These are phyloP conservation scores for Lepisosteus oculatus DNA, from an alignment of 2,113 vertebrate species.

Conservation along the genomic window DNA sequence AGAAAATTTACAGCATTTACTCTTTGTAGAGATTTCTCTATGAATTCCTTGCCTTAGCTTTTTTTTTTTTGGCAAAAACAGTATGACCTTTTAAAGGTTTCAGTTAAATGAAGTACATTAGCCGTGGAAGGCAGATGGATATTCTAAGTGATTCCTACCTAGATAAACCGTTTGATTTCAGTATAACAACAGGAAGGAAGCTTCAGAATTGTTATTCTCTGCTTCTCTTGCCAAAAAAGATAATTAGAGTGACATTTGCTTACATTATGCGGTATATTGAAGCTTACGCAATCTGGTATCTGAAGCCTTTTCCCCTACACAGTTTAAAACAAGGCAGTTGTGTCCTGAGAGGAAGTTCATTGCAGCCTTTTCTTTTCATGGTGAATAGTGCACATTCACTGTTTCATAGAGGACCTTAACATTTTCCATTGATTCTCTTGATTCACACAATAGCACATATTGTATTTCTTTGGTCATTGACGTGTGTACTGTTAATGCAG, in stretches of 20 bases:
- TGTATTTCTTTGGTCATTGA: slow-evolving; percentile 23
- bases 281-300: slow-evolving; percentile 40
- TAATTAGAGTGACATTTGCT: slow-evolving; percentile 59
- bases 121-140: too few relatives aligned
- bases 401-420: slow-evolving; percentile 33
- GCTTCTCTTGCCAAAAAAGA: slow-evolving; percentile 44
- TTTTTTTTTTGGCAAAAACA: too few relatives aligned
- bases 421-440: slow-evolving; percentile 47
- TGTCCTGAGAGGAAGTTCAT: slow-evolving; percentile 44
- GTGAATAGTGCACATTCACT: slow-evolving; percentile 38
- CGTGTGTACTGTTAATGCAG: neutral
- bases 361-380: slow-evolving; percentile 54
- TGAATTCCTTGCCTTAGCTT: too few relatives aligned
- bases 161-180: slow-evolving; percentile 26
- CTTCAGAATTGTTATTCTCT: slow-evolving; percentile 45
- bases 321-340: slow-evolving; percentile 47
- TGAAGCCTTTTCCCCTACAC: slow-evolving; percentile 25
- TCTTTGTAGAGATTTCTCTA: too few relatives aligned
- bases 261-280: slow-evolving; percentile 54
- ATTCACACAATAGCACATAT: slow-evolving; percentile 26
- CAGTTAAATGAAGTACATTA: too few relatives aligned
- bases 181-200: slow-evolving; percentile 45
- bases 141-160: too few relatives aligned
- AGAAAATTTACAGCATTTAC: too few relatives aligned
- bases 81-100: too few relatives aligned